phyloP scores from a whole-genome alignment of 2,797 vertebrate genomes.

The Lagodon rhomboides region DNA sequence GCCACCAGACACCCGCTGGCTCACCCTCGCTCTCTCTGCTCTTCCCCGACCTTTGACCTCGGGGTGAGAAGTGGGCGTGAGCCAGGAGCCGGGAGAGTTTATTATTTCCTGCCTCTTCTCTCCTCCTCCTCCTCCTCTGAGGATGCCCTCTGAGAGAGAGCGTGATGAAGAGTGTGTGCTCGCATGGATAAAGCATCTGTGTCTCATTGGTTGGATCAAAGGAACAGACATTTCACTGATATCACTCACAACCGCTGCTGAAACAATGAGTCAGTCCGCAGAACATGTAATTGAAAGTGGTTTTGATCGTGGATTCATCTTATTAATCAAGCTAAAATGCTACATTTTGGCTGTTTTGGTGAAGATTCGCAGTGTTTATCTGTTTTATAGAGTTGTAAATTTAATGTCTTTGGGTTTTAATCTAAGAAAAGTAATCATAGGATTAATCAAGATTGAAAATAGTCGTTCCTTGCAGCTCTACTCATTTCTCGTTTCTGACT shows the following conservation, averaged over 20 bases:
- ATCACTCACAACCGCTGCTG: neutral
- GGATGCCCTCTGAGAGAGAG: constrained; percentile 46
- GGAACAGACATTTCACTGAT: neutral
- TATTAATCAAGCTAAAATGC: neutral
- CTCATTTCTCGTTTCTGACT: neutral
- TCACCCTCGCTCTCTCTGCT: constrained; percentile 73
- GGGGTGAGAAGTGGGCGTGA: constrained; percentile 78
- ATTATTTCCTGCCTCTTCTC: constrained; percentile 84
- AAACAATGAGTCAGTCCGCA: neutral
- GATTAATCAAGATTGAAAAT: neutral
- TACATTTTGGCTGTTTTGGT: neutral
- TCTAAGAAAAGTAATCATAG: neutral
- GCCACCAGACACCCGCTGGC: constrained; percentile 79
- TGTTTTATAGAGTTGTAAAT: neutral
- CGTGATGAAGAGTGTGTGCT: constrained; percentile 25
- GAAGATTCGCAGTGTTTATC: constrained; percentile 4
- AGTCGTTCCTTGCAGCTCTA: neutral
- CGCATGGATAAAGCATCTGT: constrained; percentile 32
- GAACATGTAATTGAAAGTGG: neutral
- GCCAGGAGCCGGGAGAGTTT: constrained; percentile 82
- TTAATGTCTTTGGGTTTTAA: neutral
- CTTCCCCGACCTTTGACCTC: constrained; percentile 76
- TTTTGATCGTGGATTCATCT: neutral
- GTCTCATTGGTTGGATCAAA: constrained; percentile 28
- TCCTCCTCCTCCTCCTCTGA: constrained; percentile 54